Evolutionary conservation across 1,140 invertebrate genomes (phyloP).

Genomic region (Drosophila nigromelanica): DNA sequence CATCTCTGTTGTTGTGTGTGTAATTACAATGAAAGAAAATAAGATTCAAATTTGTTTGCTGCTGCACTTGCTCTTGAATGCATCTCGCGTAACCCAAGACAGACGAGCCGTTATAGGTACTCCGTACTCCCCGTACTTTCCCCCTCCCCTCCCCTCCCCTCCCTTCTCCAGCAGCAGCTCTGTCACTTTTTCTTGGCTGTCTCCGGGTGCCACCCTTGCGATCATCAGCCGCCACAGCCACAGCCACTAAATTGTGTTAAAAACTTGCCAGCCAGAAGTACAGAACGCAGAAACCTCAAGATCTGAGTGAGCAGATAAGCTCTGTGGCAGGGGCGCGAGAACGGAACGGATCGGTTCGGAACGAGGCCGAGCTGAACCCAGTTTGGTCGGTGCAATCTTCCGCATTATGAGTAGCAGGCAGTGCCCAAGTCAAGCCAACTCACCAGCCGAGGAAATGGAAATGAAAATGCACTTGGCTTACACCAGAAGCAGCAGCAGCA

Average conservation of each 20-base stretch:
- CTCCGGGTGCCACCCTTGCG: constrained; percentile 43
- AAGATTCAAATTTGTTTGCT: constrained; percentile 66
- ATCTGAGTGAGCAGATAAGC: constrained; percentile 65
- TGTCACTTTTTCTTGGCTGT: constrained; percentile 30
- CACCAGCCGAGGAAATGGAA: constrained; percentile 65
- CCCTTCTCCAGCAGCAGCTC: not conserved
- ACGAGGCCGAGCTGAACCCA: constrained; percentile 20
- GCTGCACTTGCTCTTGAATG: constrained; percentile 32
- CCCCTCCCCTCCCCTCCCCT: too few species aligned
- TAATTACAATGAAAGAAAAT: constrained; percentile 68
- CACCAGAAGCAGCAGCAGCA: constrained; percentile 25
- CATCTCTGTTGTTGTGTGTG: constrained; percentile 12
- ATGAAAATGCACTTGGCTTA: constrained; percentile 79
- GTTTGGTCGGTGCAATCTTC: constrained; percentile 72
- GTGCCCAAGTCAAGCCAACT: constrained; percentile 5
- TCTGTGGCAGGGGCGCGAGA: constrained; percentile 23
- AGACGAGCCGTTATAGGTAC: constrained; percentile 45
- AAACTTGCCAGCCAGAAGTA: constrained; percentile 67
- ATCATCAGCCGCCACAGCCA: constrained; percentile 45
- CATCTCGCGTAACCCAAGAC: constrained; percentile 54
- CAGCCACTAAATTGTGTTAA: constrained; percentile 78
- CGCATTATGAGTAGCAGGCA: constrained; percentile 75
- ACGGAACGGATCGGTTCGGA: constrained; percentile 28
- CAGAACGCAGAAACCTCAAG: constrained; percentile 81
- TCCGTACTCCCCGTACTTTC: not conserved